These are phyloP conservation scores for Sarcophilus harrisii DNA, from an alignment of 2,797 vertebrate genomes.

Conservation along the genomic window DNA sequence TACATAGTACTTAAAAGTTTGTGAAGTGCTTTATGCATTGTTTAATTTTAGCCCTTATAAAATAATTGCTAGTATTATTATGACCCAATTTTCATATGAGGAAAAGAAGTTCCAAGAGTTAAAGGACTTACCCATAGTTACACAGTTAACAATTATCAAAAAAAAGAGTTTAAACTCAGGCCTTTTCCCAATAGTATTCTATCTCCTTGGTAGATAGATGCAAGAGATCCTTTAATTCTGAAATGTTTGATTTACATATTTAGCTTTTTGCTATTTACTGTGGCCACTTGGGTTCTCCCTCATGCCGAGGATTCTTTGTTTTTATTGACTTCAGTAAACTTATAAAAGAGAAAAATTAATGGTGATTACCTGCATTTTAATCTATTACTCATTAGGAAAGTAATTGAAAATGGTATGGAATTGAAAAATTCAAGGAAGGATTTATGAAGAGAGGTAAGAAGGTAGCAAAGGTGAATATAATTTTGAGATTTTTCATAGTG, in stretches of 20 bases:
- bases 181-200: background rate
- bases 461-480: background rate
- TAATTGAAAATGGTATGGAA: background rate
- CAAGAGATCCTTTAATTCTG: background rate
- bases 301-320: slow-evolving; percentile 23
- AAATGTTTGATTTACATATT: slow-evolving; percentile 40
- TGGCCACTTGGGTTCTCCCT: background rate
- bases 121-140: background rate
- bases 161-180: background rate
- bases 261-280: background rate
- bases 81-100: background rate
- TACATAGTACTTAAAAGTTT: background rate
- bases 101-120: background rate
- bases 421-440: slow-evolving; percentile 39
- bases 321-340: background rate
- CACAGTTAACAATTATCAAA: background rate
- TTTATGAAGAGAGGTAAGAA: slow-evolving; percentile 17
- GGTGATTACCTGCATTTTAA: slow-evolving; percentile 9
- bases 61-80: background rate
- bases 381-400: slow-evolving; percentile 35
- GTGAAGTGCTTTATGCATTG: background rate
- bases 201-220: background rate
- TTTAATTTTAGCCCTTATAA: background rate
- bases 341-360: background rate
- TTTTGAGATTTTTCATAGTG: background rate